A percentile compares a stretch with the other conserved stretches of the same genome.
phyloP scores from a whole-genome alignment of 2,797 vertebrate species.

The Clarias laeviceps region DNA sequence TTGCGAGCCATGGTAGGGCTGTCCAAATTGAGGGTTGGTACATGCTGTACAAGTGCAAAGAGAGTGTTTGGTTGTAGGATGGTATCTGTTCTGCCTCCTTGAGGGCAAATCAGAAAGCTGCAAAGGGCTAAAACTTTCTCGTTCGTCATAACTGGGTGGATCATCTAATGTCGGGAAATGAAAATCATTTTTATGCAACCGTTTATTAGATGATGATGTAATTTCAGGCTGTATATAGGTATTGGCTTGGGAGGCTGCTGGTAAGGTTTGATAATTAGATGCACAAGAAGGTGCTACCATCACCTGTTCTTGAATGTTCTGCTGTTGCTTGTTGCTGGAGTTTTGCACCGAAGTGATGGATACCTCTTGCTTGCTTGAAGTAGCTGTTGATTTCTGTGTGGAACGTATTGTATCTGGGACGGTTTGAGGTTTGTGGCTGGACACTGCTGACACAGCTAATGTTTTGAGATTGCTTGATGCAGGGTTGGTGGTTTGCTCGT shows the following conservation, averaged over 20 bases:
- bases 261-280: slow-evolving; percentile 32
- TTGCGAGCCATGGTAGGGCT: slow-evolving; percentile 65
- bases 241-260: slow-evolving; percentile 56
- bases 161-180: slow-evolving; percentile 76
- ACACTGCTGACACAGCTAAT: slow-evolving; percentile 72
- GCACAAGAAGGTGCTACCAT: slow-evolving; percentile 33
- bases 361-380: slow-evolving; percentile 50
- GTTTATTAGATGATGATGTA: slow-evolving; percentile 38
- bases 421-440: slow-evolving; percentile 72
- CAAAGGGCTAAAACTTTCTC: slow-evolving; percentile 79
- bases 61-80: slow-evolving; percentile 66
- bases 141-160: slow-evolving; percentile 81
- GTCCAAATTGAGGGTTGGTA: slow-evolving; percentile 62
- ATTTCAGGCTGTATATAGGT: slow-evolving; percentile 55
- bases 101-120: slow-evolving; percentile 69
- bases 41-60: slow-evolving; percentile 73
- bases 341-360: slow-evolving; percentile 55
- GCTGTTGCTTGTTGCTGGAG: slow-evolving; percentile 53
- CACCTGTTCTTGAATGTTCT: slow-evolving; percentile 46
- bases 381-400: slow-evolving; percentile 57
- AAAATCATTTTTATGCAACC: slow-evolving; percentile 55
- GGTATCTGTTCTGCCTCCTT: slow-evolving; percentile 67
- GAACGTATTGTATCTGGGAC: slow-evolving; percentile 64
- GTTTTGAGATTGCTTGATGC: slow-evolving; percentile 68
- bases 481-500: slow-evolving; percentile 69